Conservation (phyloP, 1,140 invertebrate genomes). For the Drosophila trapezifrons region DNA sequence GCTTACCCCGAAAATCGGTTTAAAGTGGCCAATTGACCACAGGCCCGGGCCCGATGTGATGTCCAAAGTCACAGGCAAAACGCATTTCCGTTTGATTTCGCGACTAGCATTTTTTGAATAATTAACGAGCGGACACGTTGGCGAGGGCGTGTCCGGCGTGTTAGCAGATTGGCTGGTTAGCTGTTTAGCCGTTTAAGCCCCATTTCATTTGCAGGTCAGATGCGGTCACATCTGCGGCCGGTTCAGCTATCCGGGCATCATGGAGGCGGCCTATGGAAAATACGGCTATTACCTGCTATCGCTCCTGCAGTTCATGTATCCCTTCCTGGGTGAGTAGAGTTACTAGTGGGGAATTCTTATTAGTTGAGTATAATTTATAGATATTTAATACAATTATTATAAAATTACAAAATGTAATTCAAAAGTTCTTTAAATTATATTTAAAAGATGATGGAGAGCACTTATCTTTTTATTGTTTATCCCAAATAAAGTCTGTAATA, state of each 20-base stretch:
- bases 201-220: constrained; percentile 82
- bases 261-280: constrained; percentile 92
- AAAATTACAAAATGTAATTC: background rate
- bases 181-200: constrained; percentile 18
- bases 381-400: background rate
- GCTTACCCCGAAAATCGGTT: constrained; percentile 13
- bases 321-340: constrained; percentile 90
- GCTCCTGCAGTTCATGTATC: constrained; percentile 93
- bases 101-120: constrained; percentile 30
- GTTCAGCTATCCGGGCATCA: constrained; percentile 93
- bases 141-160: background rate
- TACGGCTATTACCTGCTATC: constrained; percentile 92
- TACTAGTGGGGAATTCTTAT: too few relatives aligned
- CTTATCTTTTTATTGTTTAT: background rate
- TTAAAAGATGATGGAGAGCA: too few relatives aligned
- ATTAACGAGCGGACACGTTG: constrained; percentile 21
- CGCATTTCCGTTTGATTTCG: constrained; percentile 25
- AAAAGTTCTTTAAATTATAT: background rate
- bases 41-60: background rate
- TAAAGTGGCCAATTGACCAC: constrained; percentile 9
- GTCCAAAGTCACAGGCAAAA: constrained; percentile 15
- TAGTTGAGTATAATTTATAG: background rate
- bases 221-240: constrained; percentile 92
- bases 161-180: constrained; percentile 6
- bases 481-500: background rate